A percentile compares a stretch with the other conserved stretches of the same genome.
phyloP scores from a whole-genome alignment of 2,797 vertebrate genomes.

The Parauchenoglanis punctatus region DNA sequence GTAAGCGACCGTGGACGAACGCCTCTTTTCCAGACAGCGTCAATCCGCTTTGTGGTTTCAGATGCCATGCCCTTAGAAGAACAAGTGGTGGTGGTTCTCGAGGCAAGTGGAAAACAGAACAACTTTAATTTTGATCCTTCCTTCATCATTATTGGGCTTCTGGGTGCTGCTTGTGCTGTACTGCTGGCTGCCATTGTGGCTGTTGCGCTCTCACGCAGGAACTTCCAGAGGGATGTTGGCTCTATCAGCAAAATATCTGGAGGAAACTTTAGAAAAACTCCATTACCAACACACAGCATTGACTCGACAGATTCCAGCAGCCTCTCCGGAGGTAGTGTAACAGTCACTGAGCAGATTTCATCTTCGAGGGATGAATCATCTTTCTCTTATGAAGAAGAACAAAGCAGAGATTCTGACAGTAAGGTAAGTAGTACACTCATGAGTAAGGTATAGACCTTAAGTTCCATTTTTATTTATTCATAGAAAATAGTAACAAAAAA shows the following conservation, averaged over 20 bases:
- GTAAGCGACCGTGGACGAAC: conserved; percentile 69
- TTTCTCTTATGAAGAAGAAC: conserved; percentile 60
- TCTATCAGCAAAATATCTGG: conserved; percentile 60
- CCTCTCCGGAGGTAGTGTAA: conserved; percentile 64
- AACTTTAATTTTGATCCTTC: conserved; percentile 63
- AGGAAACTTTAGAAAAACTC: conserved; percentile 64
- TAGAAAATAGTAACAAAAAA: neutral
- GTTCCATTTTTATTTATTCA: neutral
- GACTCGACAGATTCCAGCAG: conserved; percentile 66
- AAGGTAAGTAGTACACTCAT: conserved; percentile 62
- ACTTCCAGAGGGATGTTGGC: conserved; percentile 56
- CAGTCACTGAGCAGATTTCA: conserved; percentile 59
- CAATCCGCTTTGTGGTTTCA: conserved; percentile 68
- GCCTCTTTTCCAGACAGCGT: conserved; percentile 62
- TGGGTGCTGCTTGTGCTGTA: conserved; percentile 71
- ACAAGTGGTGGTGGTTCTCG: conserved; percentile 68
- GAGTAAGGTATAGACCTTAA: neutral
- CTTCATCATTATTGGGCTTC: conserved; percentile 69
- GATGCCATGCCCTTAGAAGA: conserved; percentile 71
- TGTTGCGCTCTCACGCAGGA: conserved; percentile 71
- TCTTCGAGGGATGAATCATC: conserved; percentile 62
- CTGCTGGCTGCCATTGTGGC: conserved; percentile 73
- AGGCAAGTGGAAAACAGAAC: conserved; percentile 54
- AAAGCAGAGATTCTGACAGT: conserved; percentile 71
- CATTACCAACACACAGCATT: conserved; percentile 57